Evolutionary conservation across 2,113 vertebrate genomes (phyloP).

Genomic region (Illadopsis cleaveri): DNA sequence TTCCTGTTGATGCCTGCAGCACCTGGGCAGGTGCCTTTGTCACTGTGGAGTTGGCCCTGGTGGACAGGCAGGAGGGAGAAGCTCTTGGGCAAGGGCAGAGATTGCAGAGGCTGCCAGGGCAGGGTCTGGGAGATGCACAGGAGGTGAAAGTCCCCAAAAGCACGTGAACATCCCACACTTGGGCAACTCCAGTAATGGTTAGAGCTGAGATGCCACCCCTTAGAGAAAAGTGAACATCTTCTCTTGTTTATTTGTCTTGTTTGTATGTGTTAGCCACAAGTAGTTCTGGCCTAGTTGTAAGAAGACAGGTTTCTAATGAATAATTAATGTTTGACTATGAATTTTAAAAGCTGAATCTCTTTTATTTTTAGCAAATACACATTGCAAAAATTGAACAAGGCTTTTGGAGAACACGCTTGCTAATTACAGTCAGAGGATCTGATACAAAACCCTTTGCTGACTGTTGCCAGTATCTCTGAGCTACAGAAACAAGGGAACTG

Average conservation of each 20-base stretch:
- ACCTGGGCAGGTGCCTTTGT: not conserved
- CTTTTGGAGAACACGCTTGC: not conserved
- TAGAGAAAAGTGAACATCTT: not conserved
- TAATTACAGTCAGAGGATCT: not conserved
- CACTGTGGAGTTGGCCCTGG: not conserved
- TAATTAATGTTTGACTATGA: not conserved
- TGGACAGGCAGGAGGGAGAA: not conserved
- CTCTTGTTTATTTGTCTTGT: not conserved
- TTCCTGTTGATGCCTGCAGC: not conserved
- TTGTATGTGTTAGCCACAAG: not conserved
- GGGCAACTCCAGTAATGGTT: fast-evolving
- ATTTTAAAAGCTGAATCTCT: not conserved
- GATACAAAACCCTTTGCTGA: not conserved
- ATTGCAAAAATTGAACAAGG: not conserved
- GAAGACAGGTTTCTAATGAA: not conserved
- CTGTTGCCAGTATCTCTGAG: not conserved
- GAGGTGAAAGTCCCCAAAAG: not conserved
- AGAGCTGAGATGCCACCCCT: not conserved
- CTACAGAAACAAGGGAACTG: not conserved
- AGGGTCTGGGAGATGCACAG: not conserved
- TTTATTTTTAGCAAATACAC: not conserved
- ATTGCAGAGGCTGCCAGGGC: not conserved
- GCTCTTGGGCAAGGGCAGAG: not conserved
- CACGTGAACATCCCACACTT: not conserved
- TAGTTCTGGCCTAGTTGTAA: not conserved